Evolutionary conservation across 2,888 invertebrate genomes (phyloP).

Genomic region (Lutraria lutraria): DNA sequence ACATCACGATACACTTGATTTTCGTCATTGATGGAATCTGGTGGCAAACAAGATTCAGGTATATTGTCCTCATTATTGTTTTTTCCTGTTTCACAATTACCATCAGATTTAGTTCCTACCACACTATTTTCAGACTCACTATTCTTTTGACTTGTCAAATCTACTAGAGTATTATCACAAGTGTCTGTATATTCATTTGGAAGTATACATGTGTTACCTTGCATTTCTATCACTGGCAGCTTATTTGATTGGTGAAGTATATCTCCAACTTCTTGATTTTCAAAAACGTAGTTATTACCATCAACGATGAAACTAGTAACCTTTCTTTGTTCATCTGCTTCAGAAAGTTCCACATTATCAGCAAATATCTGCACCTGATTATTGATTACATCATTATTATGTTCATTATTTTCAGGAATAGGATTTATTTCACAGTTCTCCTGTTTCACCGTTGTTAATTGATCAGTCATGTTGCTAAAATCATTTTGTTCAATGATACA

Average conservation of each 20-base stretch:
- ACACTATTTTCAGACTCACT: not conserved
- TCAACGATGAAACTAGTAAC: too few species aligned
- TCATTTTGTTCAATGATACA: conserved; percentile 36
- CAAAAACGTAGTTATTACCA: too few species aligned
- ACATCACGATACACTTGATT: not conserved
- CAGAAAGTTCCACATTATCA: conserved; percentile 2
- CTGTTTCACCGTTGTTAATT: conserved; percentile 48
- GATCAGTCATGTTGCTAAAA: conserved; percentile 53
- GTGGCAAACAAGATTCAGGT: not conserved
- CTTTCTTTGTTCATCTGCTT: not conserved
- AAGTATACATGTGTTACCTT: not conserved
- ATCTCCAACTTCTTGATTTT: conserved; percentile 37
- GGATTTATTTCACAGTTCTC: conserved; percentile 2
- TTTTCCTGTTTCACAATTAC: not conserved
- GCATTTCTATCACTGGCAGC: conserved; percentile 9
- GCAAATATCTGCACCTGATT: not conserved
- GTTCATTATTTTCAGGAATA: not conserved
- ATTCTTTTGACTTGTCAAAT: not conserved
- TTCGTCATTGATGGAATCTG: not conserved
- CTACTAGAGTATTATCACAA: not conserved
- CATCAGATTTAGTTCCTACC: not conserved
- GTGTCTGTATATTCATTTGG: not conserved
- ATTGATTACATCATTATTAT: not conserved
- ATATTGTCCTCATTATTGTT: not conserved
- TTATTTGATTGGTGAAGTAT: conserved; percentile 30